phyloP scores from a whole-genome alignment of 2,113 vertebrate genomes.

The Zosterops japonicus region DNA sequence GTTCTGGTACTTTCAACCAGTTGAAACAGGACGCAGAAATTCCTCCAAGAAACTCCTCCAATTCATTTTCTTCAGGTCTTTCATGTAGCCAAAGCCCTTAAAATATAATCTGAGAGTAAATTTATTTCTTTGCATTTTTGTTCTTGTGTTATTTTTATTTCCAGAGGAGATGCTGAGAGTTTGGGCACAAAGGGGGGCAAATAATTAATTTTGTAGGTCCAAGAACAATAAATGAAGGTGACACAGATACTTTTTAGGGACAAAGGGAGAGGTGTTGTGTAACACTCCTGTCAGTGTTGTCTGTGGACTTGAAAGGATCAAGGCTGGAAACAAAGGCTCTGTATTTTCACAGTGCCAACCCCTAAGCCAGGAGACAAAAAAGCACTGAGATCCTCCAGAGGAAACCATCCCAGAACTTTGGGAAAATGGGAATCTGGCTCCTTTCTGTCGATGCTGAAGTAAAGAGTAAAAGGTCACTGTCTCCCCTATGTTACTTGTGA shows the following conservation, averaged over 20 bases:
- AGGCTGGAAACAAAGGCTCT: not conserved
- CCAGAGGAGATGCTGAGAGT: not conserved
- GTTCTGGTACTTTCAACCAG: not conserved
- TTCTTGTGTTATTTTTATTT: not conserved
- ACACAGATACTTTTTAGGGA: not conserved
- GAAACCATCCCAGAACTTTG: not conserved
- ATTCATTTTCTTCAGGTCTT: not conserved
- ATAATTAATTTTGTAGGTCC: not conserved
- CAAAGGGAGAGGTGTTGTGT: not conserved
- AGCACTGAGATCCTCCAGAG: not conserved
- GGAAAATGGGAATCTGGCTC: not conserved
- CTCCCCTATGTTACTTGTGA: not conserved
- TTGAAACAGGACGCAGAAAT: not conserved
- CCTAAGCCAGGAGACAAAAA: not conserved
- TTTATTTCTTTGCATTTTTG: not conserved
- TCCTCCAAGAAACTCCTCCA: not conserved
- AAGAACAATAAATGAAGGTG: not conserved
- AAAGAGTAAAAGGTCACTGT: not conserved
- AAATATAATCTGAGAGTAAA: not conserved
- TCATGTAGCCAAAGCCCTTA: not conserved
- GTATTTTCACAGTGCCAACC: not conserved
- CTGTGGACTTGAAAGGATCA: not conserved
- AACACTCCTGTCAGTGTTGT: not conserved
- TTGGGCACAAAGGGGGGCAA: not conserved
- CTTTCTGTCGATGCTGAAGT: not conserved